These are phyloP conservation scores for Vesta saturnalis DNA, from an alignment of 2,888 invertebrate genomes.

Conservation along the genomic window DNA sequence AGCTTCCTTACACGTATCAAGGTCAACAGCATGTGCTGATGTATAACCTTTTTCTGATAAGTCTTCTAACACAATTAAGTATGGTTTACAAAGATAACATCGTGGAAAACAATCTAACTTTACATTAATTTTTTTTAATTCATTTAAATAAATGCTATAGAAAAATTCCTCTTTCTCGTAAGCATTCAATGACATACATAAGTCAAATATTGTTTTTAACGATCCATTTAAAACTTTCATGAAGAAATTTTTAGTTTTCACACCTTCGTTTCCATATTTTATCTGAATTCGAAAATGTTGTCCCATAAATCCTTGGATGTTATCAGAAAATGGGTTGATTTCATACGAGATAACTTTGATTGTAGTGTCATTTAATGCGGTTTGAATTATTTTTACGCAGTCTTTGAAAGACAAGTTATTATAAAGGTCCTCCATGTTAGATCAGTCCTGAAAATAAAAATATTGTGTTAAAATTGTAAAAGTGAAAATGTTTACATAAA, in stretches of 20 bases:
- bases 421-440: neutral
- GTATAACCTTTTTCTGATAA: conserved; percentile 43
- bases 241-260: conserved; percentile 22
- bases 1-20: conserved; percentile 63
- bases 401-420: conserved; percentile 25
- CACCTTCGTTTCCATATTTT: conserved; percentile 24
- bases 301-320: conserved; percentile 43
- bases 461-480: too few relatives aligned
- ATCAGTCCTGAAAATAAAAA: neutral
- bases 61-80: conserved; percentile 51
- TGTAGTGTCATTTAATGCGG: conserved; percentile 17
- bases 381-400: conserved; percentile 17
- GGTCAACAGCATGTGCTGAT: conserved; percentile 47
- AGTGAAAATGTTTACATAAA: too few relatives aligned
- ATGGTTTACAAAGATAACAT: conserved; percentile 48
- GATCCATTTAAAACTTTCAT: conserved; percentile 34
- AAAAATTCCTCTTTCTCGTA: conserved; percentile 54
- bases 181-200: conserved; percentile 36
- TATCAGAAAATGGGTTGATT: conserved; percentile 39
- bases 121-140: conserved; percentile 43
- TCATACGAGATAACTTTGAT: conserved; percentile 28
- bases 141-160: conserved; percentile 46
- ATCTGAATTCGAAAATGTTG: conserved; percentile 42
- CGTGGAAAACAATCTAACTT: conserved; percentile 48
- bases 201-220: conserved; percentile 29